Conservation (phyloP, 2,888 invertebrate genomes). For the Ptilodon capucinus region DNA sequence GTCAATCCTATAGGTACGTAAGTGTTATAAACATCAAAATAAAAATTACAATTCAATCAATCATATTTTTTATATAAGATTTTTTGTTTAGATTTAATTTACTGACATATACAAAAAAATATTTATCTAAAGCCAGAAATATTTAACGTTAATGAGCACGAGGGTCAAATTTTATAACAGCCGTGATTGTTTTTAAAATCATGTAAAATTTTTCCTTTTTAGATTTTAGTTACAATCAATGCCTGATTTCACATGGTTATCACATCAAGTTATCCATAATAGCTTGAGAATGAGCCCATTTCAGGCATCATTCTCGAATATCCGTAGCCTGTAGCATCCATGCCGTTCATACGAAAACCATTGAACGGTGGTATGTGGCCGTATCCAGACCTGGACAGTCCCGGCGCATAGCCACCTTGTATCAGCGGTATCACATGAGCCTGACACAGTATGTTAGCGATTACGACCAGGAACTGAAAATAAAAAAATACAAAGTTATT, state of each 20-base stretch:
- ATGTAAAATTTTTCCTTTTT: not conserved
- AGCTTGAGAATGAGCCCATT: not conserved
- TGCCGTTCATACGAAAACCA: not conserved
- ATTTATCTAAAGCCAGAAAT: no score
- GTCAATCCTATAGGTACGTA: not conserved
- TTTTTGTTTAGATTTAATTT: not conserved
- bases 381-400: not conserved
- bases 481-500: no score
- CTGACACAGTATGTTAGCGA: not conserved
- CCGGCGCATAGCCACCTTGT: not conserved
- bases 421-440: not conserved
- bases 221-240: no score
- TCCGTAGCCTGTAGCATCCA: not conserved
- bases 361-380: not conserved
- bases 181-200: no score
- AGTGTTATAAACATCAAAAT: not conserved
- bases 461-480: not conserved
- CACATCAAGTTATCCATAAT: not conserved
- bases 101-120: no score
- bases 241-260: no score
- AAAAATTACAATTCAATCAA: not conserved
- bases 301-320: not conserved
- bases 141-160: no score
- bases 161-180: no score
- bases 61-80: not conserved